A percentile compares a stretch with the other conserved stretches of the same genome.
Conservation (phyloP, 1,140 invertebrate species). For the Aphis craccivora region DNA sequence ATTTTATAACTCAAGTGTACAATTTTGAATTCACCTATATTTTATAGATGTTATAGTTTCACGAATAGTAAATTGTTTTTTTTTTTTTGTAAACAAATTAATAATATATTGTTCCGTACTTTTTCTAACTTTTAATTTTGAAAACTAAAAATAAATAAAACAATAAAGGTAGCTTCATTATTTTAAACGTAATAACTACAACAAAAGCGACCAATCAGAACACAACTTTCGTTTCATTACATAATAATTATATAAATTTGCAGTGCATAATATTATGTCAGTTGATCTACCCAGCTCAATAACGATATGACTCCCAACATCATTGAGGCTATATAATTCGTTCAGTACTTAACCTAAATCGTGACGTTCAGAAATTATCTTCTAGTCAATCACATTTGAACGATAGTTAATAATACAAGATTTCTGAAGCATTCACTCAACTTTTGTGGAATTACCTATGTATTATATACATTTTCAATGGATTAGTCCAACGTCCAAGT, state of each 20-base stretch:
- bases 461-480: neutral
- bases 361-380: neutral
- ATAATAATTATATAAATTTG: slow-evolving; percentile 1
- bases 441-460: neutral
- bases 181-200: neutral
- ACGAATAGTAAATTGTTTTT: neutral
- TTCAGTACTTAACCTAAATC: neutral
- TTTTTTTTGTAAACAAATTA: neutral
- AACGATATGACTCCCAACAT: neutral
- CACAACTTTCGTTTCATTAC: neutral
- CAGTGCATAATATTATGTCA: neutral
- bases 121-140: neutral
- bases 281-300: neutral
- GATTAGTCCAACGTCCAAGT: neutral
- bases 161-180: neutral
- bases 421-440: neutral
- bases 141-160: slow-evolving; percentile 4
- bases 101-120: neutral
- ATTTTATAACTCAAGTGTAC: neutral
- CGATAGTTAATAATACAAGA: neutral
- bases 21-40: neutral
- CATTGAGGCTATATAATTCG: neutral
- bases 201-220: neutral
- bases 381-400: neutral
- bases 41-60: neutral